Conservation (phyloP, 2,113 vertebrate species). For the Carlito syrichta region DNA sequence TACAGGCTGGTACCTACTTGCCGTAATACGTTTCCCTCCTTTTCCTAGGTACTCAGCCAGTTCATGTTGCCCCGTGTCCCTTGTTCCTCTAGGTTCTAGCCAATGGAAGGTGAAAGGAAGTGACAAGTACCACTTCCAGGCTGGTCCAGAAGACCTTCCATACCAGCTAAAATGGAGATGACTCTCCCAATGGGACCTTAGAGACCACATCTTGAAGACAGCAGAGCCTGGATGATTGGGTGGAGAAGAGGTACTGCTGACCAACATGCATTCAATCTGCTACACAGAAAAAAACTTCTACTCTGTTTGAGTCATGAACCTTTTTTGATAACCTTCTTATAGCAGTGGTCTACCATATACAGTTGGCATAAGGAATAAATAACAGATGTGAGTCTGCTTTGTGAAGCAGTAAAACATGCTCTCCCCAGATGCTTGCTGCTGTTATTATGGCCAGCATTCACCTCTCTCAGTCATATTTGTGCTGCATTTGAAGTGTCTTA, state of each 20-base stretch:
- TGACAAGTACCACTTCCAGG: neutral
- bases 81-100: neutral
- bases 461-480: neutral
- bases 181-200: neutral
- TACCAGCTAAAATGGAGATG: neutral
- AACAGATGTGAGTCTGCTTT: neutral
- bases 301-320: neutral
- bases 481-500: neutral
- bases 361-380: neutral
- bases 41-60: neutral
- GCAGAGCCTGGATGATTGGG: neutral
- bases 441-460: rapidly evolving
- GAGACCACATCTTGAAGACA: neutral
- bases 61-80: neutral
- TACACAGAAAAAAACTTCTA: neutral
- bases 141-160: neutral
- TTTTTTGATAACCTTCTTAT: neutral
- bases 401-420: too few relatives aligned
- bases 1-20: neutral
- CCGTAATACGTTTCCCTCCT: neutral
- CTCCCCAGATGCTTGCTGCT: too few relatives aligned
- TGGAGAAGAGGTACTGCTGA: neutral
- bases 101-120: neutral
- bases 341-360: neutral
- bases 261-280: rapidly evolving